These are phyloP conservation scores for Umimayanthus kanabou DNA, from an alignment of 92 coral and sea anemone species.

Conservation along the genomic window DNA sequence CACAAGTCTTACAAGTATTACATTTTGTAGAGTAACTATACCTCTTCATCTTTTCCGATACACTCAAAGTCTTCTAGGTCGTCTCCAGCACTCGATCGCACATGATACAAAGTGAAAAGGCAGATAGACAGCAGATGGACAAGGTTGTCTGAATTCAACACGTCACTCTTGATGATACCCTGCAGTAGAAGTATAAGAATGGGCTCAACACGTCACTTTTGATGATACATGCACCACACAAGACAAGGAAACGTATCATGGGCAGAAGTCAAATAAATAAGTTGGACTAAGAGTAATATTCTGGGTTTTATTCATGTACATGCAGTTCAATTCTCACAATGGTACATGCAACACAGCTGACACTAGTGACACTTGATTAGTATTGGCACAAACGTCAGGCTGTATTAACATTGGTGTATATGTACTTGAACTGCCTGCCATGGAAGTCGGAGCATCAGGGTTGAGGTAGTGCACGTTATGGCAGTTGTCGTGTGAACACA, in stretches of 20 bases:
- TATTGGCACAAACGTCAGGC: too few species aligned
- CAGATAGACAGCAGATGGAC: constrained; percentile 70
- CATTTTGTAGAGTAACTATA: background rate
- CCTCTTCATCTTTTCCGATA: constrained; percentile 92
- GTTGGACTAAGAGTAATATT: background rate
- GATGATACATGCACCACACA: constrained; percentile 42
- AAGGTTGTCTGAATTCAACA: constrained; percentile 57
- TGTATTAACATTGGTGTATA: too few species aligned
- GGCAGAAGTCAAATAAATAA: too few species aligned
- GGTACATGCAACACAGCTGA: too few species aligned
- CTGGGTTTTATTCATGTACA: too few species aligned
- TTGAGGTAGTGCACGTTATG: too few species aligned
- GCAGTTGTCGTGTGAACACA: too few species aligned
- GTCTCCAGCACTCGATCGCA: constrained; percentile 78
- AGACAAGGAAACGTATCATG: background rate
- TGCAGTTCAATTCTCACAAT: too few species aligned
- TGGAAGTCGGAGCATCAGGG: too few species aligned
- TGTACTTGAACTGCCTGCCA: too few species aligned
- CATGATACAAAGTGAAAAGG: constrained; percentile 81
- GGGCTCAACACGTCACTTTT: background rate
- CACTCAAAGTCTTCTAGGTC: constrained; percentile 97
- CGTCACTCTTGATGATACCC: constrained; percentile 53
- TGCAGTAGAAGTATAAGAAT: background rate
- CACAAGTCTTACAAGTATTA: too few species aligned
- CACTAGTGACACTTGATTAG: too few species aligned